These are phyloP conservation scores for Graptemys geographica DNA, from an alignment of 2,797 vertebrate species.

Conservation along the genomic window DNA sequence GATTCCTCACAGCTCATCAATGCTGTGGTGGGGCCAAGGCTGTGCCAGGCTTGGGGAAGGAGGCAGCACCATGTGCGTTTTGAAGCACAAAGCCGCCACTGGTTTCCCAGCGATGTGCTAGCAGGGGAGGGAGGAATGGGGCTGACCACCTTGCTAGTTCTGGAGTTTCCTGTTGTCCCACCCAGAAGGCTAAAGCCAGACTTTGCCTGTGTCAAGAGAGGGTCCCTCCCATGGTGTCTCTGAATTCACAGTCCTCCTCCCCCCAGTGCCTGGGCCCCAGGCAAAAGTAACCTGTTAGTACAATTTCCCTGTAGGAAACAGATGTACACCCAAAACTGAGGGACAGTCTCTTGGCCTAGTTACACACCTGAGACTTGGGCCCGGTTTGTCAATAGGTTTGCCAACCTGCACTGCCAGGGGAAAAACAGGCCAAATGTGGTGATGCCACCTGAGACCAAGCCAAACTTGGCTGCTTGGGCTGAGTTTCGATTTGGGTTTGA, in stretches of 20 bases:
- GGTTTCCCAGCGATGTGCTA: neutral
- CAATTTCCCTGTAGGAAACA: neutral
- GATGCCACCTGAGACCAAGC: neutral
- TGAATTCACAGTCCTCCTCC: neutral
- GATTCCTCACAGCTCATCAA: neutral
- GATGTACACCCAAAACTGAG: neutral
- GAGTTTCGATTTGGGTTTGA: neutral
- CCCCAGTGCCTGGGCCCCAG: neutral
- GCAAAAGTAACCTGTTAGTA: neutral
- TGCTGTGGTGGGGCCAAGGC: neutral
- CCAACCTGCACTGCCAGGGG: neutral
- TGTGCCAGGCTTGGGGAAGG: neutral
- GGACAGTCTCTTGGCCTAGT: neutral
- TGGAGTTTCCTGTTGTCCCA: neutral
- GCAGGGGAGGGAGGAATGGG: neutral
- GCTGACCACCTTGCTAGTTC: neutral
- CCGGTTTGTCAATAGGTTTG: neutral
- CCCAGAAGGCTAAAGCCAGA: neutral
- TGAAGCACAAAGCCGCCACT: neutral
- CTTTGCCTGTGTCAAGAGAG: neutral
- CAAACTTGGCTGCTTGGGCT: neutral
- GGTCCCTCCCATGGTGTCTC: neutral
- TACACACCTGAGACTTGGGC: neutral
- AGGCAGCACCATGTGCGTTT: neutral
- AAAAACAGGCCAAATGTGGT: neutral